Base-by-base conservation (phyloP, 2,113 vertebrate species). In the Anguilla rostrata region DNA sequence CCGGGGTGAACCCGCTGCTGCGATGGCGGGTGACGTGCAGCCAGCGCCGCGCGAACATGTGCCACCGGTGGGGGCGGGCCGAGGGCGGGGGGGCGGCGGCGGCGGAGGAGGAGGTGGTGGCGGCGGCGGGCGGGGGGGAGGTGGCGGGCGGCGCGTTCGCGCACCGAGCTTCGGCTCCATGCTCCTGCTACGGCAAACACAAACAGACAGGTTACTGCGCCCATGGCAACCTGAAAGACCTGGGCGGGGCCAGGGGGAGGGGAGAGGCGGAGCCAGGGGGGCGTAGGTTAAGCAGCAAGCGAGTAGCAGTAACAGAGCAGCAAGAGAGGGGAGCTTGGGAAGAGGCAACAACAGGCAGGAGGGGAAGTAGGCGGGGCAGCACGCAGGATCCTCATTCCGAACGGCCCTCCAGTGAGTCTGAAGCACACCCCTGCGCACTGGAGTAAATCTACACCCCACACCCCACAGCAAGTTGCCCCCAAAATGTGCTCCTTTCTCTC, bases 1-100 rank as follows among this genome's bases (percentile, higher is more conserved):
- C 95, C 95, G 91, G 93, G 90, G 92, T 87, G 92, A 91, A 90
- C 92, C 93, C 95, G 89, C 92, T 92, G 93, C 94, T 92, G 92
- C 94, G 94, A 90, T 93, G 84, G 88, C 95, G 95, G 87, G 95
- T 94, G 93, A 94, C 91, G 89, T 93, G 94, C 85, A 96, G 95
- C 95, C 95, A 95, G 92, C 95, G 95, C 85, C 92, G 94, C 78
- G 94, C 95, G 90, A 96, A 92, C 91, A 92, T 92, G 90, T 96
- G 95, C 94, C 95, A 96, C 90, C 94, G 94, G 89, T 95, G 94
- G 86, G 92, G 56, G 89, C 94, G 92, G 90, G 93, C 90, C 91
- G 92, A 90, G 91, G 90, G 90, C 91, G 87, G 89, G 94, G 91
- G 86, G 91, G 90, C 83, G 88, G 85, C n/a, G 85, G 89, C 90